Conservation (phyloP, 1,140 invertebrate genomes). For the Cephus cinctus region DNA sequence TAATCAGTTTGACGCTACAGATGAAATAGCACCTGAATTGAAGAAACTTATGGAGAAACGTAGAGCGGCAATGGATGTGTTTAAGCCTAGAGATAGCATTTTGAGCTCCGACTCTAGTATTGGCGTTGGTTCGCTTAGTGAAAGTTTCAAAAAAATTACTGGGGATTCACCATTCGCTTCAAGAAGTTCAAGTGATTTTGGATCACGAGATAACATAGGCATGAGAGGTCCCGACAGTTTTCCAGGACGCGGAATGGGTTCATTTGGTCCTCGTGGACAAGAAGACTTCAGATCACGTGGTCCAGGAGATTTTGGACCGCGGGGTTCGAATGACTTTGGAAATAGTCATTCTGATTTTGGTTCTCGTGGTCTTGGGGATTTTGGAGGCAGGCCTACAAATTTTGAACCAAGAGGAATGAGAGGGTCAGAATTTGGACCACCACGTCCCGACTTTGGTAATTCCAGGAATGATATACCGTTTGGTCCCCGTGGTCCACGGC, state of each 20-base stretch:
- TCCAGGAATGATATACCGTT: not conserved
- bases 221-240: slow-evolving; percentile 3
- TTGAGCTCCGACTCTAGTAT: slow-evolving; percentile 28
- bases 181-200: slow-evolving; percentile 23
- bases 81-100: slow-evolving; percentile 42
- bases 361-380: slow-evolving; percentile 17
- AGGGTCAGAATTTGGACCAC: slow-evolving; percentile 16
- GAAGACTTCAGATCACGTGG: slow-evolving; percentile 12
- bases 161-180: slow-evolving; percentile 39
- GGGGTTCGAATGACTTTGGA: slow-evolving; percentile 23
- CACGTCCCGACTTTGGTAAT: slow-evolving; percentile 10
- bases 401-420: slow-evolving; percentile 13
- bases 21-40: slow-evolving; percentile 43
- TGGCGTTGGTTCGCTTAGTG: slow-evolving; percentile 41
- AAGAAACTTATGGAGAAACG: slow-evolving; percentile 52
- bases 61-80: slow-evolving; percentile 41
- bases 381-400: slow-evolving; percentile 18
- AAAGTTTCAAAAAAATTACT: slow-evolving; percentile 50
- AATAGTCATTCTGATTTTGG: slow-evolving; percentile 26
- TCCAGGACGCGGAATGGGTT: slow-evolving; percentile 7
- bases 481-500: not conserved
- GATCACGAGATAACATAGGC: slow-evolving; percentile 7
- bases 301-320: not conserved
- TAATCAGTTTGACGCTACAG: slow-evolving; percentile 18
- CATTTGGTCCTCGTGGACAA: slow-evolving; percentile 16